Conservation (phyloP, 2,888 invertebrate genomes). For the Agelastica alni region DNA sequence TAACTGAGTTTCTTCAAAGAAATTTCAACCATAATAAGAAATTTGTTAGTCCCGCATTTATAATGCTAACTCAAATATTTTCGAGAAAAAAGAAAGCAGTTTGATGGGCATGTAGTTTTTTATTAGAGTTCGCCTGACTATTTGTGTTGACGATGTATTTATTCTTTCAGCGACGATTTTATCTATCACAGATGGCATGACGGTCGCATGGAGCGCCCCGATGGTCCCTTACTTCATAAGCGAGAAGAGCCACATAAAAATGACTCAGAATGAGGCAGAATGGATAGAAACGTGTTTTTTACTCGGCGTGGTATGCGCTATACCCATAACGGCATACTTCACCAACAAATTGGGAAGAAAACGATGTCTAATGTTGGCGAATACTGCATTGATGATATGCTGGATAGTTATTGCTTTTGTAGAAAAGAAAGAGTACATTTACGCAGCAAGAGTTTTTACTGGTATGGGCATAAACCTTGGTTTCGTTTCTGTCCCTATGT, state of each 20-base stretch:
- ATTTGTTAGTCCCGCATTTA: no score
- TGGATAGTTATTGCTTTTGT: constrained; percentile 48
- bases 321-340: constrained; percentile 45
- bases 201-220: constrained; percentile 54
- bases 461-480: constrained; percentile 54
- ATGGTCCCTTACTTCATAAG: constrained; percentile 49
- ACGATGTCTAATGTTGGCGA: constrained; percentile 47
- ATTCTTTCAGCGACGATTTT: constrained; percentile 50
- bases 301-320: constrained; percentile 36
- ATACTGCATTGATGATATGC: constrained; percentile 42
- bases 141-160: no score
- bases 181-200: constrained; percentile 54
- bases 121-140: no score
- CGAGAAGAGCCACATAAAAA: constrained; percentile 46
- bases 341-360: constrained; percentile 46
- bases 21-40: no score
- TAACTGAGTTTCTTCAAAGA: no score
- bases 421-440: constrained; percentile 41
- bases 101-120: no score
- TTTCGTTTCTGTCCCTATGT: constrained; percentile 54
- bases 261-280: constrained; percentile 40
- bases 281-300: constrained; percentile 44
- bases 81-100: no score
- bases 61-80: no score
- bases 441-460: constrained; percentile 47